Evolutionary conservation across 2,888 invertebrate genomes (phyloP), one percentile per base, ranked within the genome.

Genomic region (Hirtodrosophila confusa): DNA sequence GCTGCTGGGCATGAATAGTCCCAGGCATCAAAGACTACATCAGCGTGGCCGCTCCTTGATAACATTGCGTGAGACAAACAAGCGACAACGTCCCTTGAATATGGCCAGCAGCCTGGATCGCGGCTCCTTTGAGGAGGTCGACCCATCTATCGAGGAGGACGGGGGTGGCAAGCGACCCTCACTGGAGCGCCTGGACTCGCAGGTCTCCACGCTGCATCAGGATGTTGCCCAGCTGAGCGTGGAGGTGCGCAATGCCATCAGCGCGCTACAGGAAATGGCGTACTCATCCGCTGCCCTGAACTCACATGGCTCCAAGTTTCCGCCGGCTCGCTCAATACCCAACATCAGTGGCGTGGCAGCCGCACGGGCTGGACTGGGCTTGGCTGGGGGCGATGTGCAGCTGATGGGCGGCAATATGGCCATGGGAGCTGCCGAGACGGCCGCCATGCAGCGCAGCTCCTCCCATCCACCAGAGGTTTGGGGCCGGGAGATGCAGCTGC

Each of bases 391-490:
- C 12, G 60, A 69, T 7, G 41, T 40, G 0, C 84, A 63, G 6
- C 9, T 72, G 4, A 60, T 71, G 39, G 79, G 66, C 10, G 70
- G 61, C 3, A 51, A 36, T 3, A 37, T 57, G 40, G 64, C 65
- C 8, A 37, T 72, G 71, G 73, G 69, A 0, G 74, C 56, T 1
- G 66, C 50, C 2, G 88, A 86, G 2, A 48, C 75, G 17, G 65
- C 79, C 6, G 68, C 77, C n/a, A 93, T 97, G 51, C 95, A 95
- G 1, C 93, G 96, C 62, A 95, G 96, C 89, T 95, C 95, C 58
- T 97, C 96, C 2, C 96, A 97, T 92, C 96, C 96, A 0, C 96
- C 96, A 0, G 96, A 96, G 85, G 96, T 96, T 71, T 95, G 96
- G 91, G 95, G 95, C 80, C 95, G 96, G 93, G 95, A 95, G 82